phyloP scores from a whole-genome alignment of 2,888 invertebrate genomes.

The Cotesia congregata region DNA sequence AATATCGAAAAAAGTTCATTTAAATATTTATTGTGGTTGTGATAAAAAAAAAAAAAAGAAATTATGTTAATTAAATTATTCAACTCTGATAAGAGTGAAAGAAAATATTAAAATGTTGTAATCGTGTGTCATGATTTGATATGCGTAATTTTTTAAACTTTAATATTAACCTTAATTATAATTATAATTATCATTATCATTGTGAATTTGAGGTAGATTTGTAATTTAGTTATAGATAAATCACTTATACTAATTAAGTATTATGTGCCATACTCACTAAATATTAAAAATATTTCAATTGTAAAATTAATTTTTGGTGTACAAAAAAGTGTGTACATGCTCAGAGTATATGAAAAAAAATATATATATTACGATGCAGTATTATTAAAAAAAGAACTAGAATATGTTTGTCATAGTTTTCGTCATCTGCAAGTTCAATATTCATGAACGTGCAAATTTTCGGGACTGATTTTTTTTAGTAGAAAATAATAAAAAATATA shows the following conservation, averaged over 20 bases:
- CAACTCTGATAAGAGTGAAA: constrained; percentile 32
- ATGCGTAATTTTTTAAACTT: constrained; percentile 9
- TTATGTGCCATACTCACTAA: neutral
- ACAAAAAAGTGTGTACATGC: neutral
- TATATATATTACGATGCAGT: neutral
- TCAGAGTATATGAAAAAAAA: neutral
- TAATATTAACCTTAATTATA: neutral
- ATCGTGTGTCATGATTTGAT: neutral
- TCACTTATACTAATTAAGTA: neutral
- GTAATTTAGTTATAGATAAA: neutral
- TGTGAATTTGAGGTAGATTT: neutral
- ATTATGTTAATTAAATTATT: constrained; percentile 31
- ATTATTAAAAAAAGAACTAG: neutral
- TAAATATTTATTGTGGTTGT: constrained; percentile 29
- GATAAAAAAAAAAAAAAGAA: neutral
- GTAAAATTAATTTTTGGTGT: neutral
- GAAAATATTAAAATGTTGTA: constrained; percentile 23
- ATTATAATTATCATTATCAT: neutral
- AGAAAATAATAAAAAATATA: constrained; percentile 45
- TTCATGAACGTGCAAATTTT: neutral
- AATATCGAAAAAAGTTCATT: constrained; percentile 26
- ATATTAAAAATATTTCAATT: neutral
- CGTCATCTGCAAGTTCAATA: neutral
- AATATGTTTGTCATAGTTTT: neutral
- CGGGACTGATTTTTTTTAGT: neutral